Base-by-base conservation (phyloP, 2,797 vertebrate genomes). In the Coregonus ussuriensis region DNA sequence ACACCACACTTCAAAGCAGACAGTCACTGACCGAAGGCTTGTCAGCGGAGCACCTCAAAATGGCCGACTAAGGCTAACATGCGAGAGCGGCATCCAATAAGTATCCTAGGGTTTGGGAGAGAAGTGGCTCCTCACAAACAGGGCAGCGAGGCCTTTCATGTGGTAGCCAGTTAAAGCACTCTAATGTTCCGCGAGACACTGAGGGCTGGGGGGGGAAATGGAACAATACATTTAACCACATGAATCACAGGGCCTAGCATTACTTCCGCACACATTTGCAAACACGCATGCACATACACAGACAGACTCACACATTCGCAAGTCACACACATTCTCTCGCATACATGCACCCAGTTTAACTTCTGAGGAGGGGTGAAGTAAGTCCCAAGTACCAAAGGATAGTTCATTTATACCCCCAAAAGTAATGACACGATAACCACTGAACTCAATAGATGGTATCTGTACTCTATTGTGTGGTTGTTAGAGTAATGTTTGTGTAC, bases 161-260 rank as follows among this genome's bases (percentile, higher is more conserved):
- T 93, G 93, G 92, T 88, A 72, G 84, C 80, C 79, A 76, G 81
- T 90, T 91, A 88, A 93, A 93, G 90, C 89, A 84, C 89, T 90
- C 88, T 93, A 91, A 92, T 91, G 91, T 91, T 92, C 85, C 89
- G 88, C 90, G 89, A 93, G 93, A 93, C 92, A 92, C 89, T 85
- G 90, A 90, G 89, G 90, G 90, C 90, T 90, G 82, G 87, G 54
- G 77, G 82, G 87, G 89, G 90, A 92, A 92, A 90, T 85, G 88
- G 90, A 93, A 94, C 93, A 93, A 94, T 93, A 88, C 91, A 88
- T 91, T 83, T 79, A 90, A 93, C 92, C 93, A 93, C 93, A 93
- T 93, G 90, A 94, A 93, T 88, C 72, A 37, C 80, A 91, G 84
- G 4, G 29, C 76, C 70, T 85, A 72, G 86, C 88, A 93, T 92